These are phyloP conservation scores for Malacosoma neustria DNA, from an alignment of 2,888 invertebrate species.

Conservation along the genomic window DNA sequence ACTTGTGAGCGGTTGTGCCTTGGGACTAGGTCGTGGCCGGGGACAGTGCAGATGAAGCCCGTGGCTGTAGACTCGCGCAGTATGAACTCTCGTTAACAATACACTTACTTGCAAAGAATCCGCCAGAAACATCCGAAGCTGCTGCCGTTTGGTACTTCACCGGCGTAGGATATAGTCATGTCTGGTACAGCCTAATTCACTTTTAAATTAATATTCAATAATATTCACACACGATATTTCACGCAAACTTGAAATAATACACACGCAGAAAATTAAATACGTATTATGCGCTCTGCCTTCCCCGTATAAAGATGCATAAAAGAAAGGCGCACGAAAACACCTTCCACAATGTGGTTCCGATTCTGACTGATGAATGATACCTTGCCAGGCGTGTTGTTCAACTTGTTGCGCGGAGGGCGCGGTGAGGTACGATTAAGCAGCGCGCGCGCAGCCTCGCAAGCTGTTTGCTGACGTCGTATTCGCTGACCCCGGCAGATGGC, in stretches of 20 bases:
- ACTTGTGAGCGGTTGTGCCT: slow-evolving; percentile 8
- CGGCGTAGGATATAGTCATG: slow-evolving; percentile 94
- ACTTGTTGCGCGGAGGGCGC: slow-evolving; percentile 29
- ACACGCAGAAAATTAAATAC: slow-evolving; percentile 69
- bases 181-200: slow-evolving; percentile 45
- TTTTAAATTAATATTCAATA: slow-evolving; percentile 60
- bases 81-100: slow-evolving; percentile 14
- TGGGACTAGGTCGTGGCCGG: slow-evolving; percentile 5
- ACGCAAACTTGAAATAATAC: slow-evolving; percentile 56
- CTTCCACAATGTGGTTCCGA: slow-evolving; percentile 42
- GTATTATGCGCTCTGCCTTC: slow-evolving; percentile 50
- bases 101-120: slow-evolving; percentile 88
- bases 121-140: slow-evolving; percentile 95
- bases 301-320: slow-evolving; percentile 38
- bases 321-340: slow-evolving; percentile 39
- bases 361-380: slow-evolving; percentile 42
- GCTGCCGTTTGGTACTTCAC: slow-evolving; percentile 93
- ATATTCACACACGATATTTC: slow-evolving; percentile 65
- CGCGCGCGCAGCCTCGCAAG: slow-evolving; percentile 22
- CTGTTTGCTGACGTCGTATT: slow-evolving; percentile 14
- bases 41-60: slow-evolving; percentile 13
- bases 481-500: slow-evolving; percentile 20
- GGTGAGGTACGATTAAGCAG: slow-evolving; percentile 15
- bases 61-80: slow-evolving; percentile 15
- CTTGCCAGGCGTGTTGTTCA: slow-evolving; percentile 35